phyloP scores from a whole-genome alignment of 2,888 invertebrate genomes.

The Ellobium chinense region DNA sequence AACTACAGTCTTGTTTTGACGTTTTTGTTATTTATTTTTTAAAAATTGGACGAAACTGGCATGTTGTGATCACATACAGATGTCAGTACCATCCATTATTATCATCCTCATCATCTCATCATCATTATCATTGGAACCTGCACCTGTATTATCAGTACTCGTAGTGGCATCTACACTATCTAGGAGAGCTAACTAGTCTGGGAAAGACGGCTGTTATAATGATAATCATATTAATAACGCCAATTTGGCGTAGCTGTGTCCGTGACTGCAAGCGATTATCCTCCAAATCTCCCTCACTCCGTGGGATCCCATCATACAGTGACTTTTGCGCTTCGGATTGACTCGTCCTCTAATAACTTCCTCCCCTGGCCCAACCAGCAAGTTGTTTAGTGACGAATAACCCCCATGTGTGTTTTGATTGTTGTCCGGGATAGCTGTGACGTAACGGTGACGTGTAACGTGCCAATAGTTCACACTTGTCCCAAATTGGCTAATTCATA shows the following conservation, averaged over 20 bases:
- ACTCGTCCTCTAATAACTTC: background rate
- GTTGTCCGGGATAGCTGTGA: background rate
- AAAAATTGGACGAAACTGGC: too few species aligned
- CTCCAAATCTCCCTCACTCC: background rate
- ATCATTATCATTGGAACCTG: too few species aligned
- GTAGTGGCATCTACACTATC: too few species aligned
- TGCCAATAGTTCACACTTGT: constrained; percentile 16
- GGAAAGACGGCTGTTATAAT: background rate
- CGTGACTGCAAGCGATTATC: background rate
- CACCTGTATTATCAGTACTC: too few species aligned
- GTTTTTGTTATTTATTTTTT: too few species aligned
- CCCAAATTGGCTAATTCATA: background rate
- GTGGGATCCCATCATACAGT: background rate
- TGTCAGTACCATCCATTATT: too few species aligned
- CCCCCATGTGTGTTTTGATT: background rate
- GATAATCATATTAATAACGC: constrained; percentile 5
- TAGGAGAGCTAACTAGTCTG: background rate
- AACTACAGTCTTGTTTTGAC: too few species aligned
- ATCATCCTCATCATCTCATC: too few species aligned
- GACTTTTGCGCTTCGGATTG: background rate
- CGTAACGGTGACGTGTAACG: background rate
- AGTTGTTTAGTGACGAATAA: background rate
- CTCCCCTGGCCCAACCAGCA: background rate
- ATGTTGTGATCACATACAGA: too few species aligned
- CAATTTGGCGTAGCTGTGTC: background rate